Percentiles rank a stretch among this genome's conserved stretches.
phyloP scores from a whole-genome alignment of 2,888 invertebrate species.

The Spodoptera exigua region DNA sequence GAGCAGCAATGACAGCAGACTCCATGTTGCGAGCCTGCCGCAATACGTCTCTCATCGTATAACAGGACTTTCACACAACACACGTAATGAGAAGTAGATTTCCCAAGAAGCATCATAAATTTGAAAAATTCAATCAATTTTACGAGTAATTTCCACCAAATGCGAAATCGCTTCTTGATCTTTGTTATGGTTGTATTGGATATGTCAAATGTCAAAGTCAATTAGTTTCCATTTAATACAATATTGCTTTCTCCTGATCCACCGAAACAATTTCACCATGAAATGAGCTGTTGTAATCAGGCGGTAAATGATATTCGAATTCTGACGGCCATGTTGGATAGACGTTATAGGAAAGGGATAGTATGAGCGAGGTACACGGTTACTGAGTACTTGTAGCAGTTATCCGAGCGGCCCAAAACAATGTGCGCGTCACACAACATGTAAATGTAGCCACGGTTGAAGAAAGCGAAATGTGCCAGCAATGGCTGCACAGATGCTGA shows the following conservation, averaged over 20 bases:
- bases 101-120: constrained; percentile 28
- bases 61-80: no score
- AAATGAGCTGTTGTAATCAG: constrained; percentile 16
- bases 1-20: no score
- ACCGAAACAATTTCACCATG: constrained; percentile 5
- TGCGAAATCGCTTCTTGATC: constrained; percentile 6
- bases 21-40: no score
- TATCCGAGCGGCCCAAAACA: constrained; percentile 56
- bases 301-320: neutral
- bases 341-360: no score
- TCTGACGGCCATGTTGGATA: neutral
- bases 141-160: no score
- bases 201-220: constrained; percentile 29
- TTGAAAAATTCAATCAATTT: constrained; percentile 1
- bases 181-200: constrained; percentile 5
- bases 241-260: constrained; percentile 41
- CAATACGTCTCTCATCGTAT: no score
- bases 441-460: constrained; percentile 71
- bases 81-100: no score
- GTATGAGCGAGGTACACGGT: no score
- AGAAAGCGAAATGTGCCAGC: constrained; percentile 82
- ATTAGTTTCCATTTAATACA: constrained; percentile 23
- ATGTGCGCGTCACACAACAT: constrained; percentile 64
- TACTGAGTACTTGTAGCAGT: constrained; percentile 48
- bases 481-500: constrained; percentile 77